Evolutionary conservation across 1,140 invertebrate species (phyloP).

Genomic region (Drosophila lacertosa): DNA sequence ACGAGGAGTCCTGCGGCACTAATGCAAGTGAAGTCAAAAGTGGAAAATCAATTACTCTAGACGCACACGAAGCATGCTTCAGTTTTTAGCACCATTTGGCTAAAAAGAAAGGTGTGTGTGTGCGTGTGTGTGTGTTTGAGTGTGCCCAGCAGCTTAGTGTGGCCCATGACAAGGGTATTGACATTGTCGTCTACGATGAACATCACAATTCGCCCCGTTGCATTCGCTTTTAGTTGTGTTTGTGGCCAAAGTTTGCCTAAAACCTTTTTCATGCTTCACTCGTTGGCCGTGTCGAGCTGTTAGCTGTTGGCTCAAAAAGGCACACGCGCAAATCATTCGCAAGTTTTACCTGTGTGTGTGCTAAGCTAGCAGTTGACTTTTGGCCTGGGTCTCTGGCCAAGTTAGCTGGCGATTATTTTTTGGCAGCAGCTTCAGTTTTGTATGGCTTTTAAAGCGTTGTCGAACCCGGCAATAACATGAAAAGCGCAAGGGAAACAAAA

Average conservation of each 20-base stretch:
- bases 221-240: conserved; percentile 33
- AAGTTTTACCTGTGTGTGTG: conserved; percentile 64
- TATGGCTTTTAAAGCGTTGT: conserved; percentile 64
- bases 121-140: neutral
- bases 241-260: conserved; percentile 58
- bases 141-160: conserved; percentile 27
- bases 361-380: conserved; percentile 66
- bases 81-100: conserved; percentile 55
- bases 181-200: conserved; percentile 65
- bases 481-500: conserved; percentile 26
- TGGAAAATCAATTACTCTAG: conserved; percentile 72
- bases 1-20: conserved; percentile 20
- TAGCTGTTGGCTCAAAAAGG: conserved; percentile 43
- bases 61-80: conserved; percentile 18
- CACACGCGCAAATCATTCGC: conserved; percentile 46
- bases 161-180: conserved; percentile 75
- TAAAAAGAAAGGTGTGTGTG: conserved; percentile 13
- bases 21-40: conserved; percentile 57
- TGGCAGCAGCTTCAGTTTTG: conserved; percentile 47
- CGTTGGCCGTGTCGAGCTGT: conserved; percentile 27
- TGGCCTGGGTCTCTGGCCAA: conserved; percentile 54
- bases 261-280: conserved; percentile 78
- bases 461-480: conserved; percentile 46
- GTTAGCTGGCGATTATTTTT: conserved; percentile 70
- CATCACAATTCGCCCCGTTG: conserved; percentile 54